Percentiles rank a stretch among this genome's conserved stretches.
Conservation (phyloP, 2,797 vertebrate genomes). For the Astyanax mexicanus region DNA sequence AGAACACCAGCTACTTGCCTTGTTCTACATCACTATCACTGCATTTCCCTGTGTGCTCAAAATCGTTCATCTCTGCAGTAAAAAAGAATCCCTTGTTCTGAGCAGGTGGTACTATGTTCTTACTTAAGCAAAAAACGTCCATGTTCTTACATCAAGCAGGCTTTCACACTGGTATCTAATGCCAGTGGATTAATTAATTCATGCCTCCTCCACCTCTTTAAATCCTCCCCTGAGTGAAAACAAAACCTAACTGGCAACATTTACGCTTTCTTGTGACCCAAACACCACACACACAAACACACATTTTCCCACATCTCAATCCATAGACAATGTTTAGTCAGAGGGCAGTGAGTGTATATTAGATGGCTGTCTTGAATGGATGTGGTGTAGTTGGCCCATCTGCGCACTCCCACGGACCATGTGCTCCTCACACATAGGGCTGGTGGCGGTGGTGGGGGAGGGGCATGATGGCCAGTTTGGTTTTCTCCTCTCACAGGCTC, state of each 20-base stretch:
- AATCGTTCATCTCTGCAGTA: too few species aligned
- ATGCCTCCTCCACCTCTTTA: neutral
- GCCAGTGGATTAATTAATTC: neutral
- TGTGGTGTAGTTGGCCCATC: slow-evolving; percentile 32
- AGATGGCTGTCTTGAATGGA: slow-evolving; percentile 30
- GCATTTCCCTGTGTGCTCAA: too few species aligned
- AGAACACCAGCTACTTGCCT: too few species aligned
- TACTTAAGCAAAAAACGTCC: neutral
- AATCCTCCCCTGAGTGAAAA: neutral
- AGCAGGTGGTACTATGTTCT: slow-evolving; percentile 4
- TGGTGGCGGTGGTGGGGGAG: neutral
- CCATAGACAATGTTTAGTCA: slow-evolving; percentile 2
- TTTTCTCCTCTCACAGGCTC: neutral
- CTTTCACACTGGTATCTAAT: neutral
- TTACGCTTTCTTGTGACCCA: neutral
- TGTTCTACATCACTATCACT: too few species aligned
- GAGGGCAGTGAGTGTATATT: neutral
- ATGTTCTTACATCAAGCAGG: neutral
- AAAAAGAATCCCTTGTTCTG: neutral
- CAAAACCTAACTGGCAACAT: neutral
- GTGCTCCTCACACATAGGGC: slow-evolving; percentile 32
- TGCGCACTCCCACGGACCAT: slow-evolving; percentile 39
- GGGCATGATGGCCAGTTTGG: neutral
- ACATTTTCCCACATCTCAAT: neutral
- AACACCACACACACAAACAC: neutral